Evolutionary conservation across 2,113 vertebrate species (phyloP).

Genomic region (Indicator maculatus): DNA sequence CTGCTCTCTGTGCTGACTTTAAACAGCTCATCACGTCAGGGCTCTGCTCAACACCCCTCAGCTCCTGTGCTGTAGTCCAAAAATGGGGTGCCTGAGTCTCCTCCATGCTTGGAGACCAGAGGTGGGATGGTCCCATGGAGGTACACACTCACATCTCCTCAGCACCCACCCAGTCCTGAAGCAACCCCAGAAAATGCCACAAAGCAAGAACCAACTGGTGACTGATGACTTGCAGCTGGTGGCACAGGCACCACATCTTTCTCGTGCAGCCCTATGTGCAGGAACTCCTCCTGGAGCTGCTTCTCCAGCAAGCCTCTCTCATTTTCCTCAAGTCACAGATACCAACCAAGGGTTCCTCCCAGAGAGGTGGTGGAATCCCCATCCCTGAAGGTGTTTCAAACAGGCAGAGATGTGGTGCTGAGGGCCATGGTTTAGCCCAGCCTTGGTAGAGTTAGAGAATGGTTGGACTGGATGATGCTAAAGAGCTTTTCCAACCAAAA

Average conservation of each 20-base stretch:
- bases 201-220: too few species aligned
- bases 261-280: not conserved
- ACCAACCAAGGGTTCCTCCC: not conserved
- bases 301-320: not conserved
- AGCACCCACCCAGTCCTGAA: not conserved
- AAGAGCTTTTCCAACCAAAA: too few species aligned
- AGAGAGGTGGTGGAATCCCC: too few species aligned
- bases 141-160: not conserved
- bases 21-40: rapidly evolving
- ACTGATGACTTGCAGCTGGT: rapidly evolving
- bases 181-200: not conserved
- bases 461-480: too few species aligned
- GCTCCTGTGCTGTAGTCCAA: rapidly evolving
- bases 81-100: not conserved
- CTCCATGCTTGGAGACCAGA: not conserved
- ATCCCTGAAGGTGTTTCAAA: too few species aligned
- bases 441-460: too few species aligned
- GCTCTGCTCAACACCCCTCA: not conserved
- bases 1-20: not conserved
- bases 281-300: not conserved
- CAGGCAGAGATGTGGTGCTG: too few species aligned
- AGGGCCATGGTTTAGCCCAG: too few species aligned
- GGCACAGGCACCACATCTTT: not conserved
- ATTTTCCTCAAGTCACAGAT: not conserved
- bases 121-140: not conserved